A percentile compares a stretch with the other conserved stretches of the same genome.
Evolutionary conservation across 2,888 invertebrate genomes (phyloP).

Genomic region (Zygothrica quintamaculata): DNA sequence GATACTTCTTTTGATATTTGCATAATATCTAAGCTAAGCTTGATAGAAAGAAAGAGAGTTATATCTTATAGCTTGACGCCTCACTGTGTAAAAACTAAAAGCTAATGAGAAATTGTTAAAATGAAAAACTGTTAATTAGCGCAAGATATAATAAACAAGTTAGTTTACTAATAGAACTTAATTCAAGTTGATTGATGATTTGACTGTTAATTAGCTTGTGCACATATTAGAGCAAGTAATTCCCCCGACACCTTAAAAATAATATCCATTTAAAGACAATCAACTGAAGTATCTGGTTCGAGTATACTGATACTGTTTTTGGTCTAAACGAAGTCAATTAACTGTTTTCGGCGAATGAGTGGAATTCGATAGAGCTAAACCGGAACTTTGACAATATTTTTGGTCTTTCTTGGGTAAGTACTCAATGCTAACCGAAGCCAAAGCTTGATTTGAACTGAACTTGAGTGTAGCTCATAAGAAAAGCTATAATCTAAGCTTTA

Average conservation of each 20-base stretch:
- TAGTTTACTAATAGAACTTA: conserved; percentile 3
- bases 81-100: no score
- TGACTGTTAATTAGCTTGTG: conserved; percentile 8
- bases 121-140: no score
- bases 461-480: conserved; percentile 16
- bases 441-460: neutral
- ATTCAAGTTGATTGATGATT: neutral
- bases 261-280: neutral
- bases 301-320: no score
- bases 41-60: no score
- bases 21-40: no score
- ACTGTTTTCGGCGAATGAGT: neutral
- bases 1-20: no score
- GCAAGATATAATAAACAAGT: conserved; percentile 1
- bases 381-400: neutral
- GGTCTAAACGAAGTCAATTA: conserved; percentile 19
- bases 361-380: neutral
- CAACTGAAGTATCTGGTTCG: neutral
- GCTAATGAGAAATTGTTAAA: no score
- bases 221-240: conserved; percentile 17
- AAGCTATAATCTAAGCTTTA: conserved; percentile 5
- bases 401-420: conserved; percentile 24
- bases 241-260: conserved; percentile 6
- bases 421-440: neutral
- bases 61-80: no score